phyloP scores from a whole-genome alignment of 2,797 vertebrate genomes.

The Microtus agrestis region DNA sequence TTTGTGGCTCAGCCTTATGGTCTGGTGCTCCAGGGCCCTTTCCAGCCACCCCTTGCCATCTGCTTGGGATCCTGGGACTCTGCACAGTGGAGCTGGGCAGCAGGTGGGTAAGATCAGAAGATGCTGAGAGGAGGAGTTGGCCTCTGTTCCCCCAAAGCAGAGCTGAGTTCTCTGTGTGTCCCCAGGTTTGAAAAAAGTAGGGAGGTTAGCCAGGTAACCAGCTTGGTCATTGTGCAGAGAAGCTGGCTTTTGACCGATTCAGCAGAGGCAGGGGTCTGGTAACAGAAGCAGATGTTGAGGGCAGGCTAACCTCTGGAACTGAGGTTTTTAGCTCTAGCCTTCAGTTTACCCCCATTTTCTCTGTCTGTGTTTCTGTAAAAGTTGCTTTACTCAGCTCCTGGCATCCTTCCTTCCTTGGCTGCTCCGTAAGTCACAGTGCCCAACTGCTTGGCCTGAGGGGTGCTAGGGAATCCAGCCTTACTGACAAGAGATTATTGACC shows the following conservation, averaged over 20 bases:
- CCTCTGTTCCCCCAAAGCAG: conserved; percentile 12
- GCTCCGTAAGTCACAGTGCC: conserved; percentile 31
- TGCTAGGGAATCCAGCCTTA: conserved; percentile 32
- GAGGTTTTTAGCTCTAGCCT: neutral
- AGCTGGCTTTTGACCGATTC: neutral
- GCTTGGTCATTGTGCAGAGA: neutral
- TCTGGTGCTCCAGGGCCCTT: conserved; percentile 50
- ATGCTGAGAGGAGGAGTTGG: neutral
- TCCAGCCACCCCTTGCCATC: conserved; percentile 66
- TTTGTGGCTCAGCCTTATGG: conserved; percentile 35
- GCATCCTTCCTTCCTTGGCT: conserved; percentile 55
- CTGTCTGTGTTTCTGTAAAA: conserved; percentile 51
- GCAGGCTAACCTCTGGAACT: neutral
- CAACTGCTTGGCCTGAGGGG: neutral
- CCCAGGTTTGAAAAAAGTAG: neutral
- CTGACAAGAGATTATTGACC: conserved; percentile 30
- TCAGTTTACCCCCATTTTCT: neutral
- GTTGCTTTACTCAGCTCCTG: conserved; percentile 76
- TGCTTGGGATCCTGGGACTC: conserved; percentile 46
- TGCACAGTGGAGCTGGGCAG: neutral
- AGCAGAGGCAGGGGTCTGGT: neutral
- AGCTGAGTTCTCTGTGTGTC: neutral
- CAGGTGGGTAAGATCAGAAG: neutral
- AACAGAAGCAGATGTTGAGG: neutral
- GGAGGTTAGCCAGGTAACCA: neutral